These are phyloP conservation scores for Archilochus colubris DNA, from an alignment of 2,113 vertebrate species.

Conservation along the genomic window DNA sequence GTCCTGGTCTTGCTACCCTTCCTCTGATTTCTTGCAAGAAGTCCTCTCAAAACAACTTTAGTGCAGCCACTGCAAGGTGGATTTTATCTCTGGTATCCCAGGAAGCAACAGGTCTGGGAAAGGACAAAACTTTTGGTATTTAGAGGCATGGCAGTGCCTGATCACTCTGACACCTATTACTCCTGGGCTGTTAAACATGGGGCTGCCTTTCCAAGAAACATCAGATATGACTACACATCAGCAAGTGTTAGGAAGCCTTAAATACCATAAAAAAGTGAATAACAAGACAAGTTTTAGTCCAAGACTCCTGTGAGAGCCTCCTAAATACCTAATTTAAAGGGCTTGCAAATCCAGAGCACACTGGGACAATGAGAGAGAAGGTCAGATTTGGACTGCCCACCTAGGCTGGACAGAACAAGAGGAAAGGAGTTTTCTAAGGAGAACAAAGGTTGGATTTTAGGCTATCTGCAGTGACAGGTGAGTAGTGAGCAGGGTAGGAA, in stretches of 20 bases:
- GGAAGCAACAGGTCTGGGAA: background rate
- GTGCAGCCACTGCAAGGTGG: background rate
- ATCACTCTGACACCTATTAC: background rate
- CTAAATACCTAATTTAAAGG: background rate
- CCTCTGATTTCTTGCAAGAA: background rate
- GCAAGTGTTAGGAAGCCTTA: background rate
- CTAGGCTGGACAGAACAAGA: background rate
- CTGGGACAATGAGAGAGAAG: background rate
- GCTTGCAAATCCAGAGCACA: background rate
- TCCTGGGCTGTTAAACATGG: background rate
- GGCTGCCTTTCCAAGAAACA: background rate
- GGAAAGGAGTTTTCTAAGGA: background rate
- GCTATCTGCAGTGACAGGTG: background rate
- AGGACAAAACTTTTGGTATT: background rate
- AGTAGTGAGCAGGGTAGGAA: background rate
- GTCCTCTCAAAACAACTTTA: background rate
- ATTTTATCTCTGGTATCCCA: background rate
- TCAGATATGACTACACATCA: background rate
- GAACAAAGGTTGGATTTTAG: background rate
- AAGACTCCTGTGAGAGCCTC: background rate
- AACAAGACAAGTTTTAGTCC: conserved; percentile 14
- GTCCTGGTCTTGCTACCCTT: background rate
- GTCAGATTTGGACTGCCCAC: background rate
- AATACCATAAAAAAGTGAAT: conserved; percentile 7
- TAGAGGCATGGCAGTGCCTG: background rate